phyloP scores from a whole-genome alignment of 2,888 invertebrate species.

The Myopa tessellatipennis region DNA sequence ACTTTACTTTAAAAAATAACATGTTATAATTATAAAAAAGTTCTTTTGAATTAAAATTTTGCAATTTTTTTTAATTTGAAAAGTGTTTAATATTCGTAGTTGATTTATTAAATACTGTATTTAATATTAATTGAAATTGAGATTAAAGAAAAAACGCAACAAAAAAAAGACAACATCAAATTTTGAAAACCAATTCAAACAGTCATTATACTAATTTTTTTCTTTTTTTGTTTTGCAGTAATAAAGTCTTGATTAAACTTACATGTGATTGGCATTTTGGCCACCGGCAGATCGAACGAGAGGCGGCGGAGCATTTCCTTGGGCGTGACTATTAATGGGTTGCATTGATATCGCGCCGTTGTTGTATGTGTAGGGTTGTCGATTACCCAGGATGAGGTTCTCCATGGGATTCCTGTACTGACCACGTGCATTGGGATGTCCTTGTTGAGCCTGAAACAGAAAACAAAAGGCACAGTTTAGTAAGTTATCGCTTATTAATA shows the following conservation, averaged over 20 bases:
- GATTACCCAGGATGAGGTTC: constrained; percentile 61
- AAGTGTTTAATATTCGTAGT: constrained; percentile 37
- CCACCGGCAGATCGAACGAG: constrained; percentile 71
- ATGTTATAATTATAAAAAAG: constrained; percentile 40
- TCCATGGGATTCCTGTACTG: constrained; percentile 62
- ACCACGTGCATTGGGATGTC: constrained; percentile 51
- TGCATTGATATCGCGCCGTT: constrained; percentile 65
- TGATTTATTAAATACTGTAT: constrained; percentile 39
- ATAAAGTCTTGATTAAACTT: constrained; percentile 52
- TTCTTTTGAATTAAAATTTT: constrained; percentile 23
- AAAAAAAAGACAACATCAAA: constrained; percentile 46
- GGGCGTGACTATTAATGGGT: constrained; percentile 62
- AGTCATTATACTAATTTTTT: constrained; percentile 40
- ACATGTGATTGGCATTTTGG: constrained; percentile 65
- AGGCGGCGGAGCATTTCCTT: constrained; percentile 72
- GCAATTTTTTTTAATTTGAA: constrained; percentile 24
- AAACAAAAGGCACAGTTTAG: neutral
- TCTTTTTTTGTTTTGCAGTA: constrained; percentile 25
- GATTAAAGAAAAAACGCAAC: constrained; percentile 44
- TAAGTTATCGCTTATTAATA: neutral
- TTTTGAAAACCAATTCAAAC: constrained; percentile 46
- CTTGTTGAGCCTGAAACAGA: constrained; percentile 56
- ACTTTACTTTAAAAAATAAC: too few species aligned
- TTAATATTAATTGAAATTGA: constrained; percentile 12
- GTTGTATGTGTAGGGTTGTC: constrained; percentile 63